Conservation (phyloP, 2,888 invertebrate genomes). For the Nesidiocoris tenuis region DNA sequence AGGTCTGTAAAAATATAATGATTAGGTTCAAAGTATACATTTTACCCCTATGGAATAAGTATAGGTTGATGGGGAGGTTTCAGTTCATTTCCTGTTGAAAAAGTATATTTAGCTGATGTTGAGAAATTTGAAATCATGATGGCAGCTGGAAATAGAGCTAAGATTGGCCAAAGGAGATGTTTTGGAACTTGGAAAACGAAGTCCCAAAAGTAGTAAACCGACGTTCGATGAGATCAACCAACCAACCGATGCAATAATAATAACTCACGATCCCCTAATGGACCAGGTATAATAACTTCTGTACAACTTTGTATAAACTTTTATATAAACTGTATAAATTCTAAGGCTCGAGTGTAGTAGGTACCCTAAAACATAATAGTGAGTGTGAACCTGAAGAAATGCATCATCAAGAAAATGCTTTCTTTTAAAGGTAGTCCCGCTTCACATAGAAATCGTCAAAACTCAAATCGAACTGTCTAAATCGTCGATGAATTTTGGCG, state of each 20-base stretch:
- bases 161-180: background rate
- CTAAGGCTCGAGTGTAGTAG: background rate
- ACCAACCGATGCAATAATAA: background rate
- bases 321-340: too few relatives aligned
- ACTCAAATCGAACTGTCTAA: constrained; percentile 7
- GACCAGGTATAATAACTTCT: background rate
- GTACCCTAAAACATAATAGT: background rate
- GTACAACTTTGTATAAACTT: too few relatives aligned
- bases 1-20: too few relatives aligned
- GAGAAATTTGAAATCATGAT: background rate
- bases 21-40: too few relatives aligned
- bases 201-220: background rate
- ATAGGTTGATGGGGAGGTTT: too few relatives aligned
- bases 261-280: background rate
- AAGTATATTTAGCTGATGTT: background rate
- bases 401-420: too few relatives aligned
- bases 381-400: background rate
- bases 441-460: background rate
- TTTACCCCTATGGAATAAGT: too few relatives aligned
- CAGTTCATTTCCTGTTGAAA: background rate
- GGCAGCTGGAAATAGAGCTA: background rate
- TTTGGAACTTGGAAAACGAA: background rate
- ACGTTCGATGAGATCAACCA: background rate
- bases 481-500: constrained; percentile 17
- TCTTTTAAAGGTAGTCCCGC: constrained; percentile 11